Base-by-base conservation (phyloP, 1,140 invertebrate genomes). In the Drosophila dunni region DNA sequence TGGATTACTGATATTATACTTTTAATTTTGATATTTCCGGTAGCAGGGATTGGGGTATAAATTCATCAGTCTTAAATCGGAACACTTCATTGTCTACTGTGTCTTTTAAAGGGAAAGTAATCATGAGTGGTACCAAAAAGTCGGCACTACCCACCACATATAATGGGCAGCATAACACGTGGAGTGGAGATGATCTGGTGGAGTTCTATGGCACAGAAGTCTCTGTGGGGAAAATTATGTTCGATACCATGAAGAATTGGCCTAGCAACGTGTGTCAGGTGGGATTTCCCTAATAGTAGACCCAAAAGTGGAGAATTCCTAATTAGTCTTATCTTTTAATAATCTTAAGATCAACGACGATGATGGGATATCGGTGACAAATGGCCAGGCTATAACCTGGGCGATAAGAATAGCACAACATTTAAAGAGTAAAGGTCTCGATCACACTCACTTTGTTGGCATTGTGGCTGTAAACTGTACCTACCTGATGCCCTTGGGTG, bases 381-480 rank as follows among this genome's bases (percentile, higher is more conserved):
- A 79, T 40, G 61, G 40, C 2, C 64, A 86, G 58, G 70, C 65
- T 7, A 54, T 91, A 13, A 79, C 81, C 10, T 80, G 79, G 79
- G 77, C 83, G 8, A 81, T 89, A 33, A 83, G 91, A 1, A 79
- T 91, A 36, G 90, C 90, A 0, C 81, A 89, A 56, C 73, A 81
- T 9, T 56, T 91, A 1, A 81, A 86, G 60, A 68, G 74, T 8
- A 61, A 82, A 0, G 79, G 79, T 1, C 45, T 91, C 0, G 72
- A 74, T 13, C 67, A 91, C 20, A 80, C 81, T 42, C 86, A 91
- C 67, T 72, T 91, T 0, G 76, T 91, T 50, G 90, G 91, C 0
- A 91, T 91, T 33, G 68, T 69, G 0, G 91, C 90, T 6, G 79
- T 67, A 10, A 91, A 91, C 58, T 79, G 75, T n/a, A 86, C 79